Evolutionary conservation across 1,140 invertebrate genomes (phyloP).

Genomic region (Bombus polaris): DNA sequence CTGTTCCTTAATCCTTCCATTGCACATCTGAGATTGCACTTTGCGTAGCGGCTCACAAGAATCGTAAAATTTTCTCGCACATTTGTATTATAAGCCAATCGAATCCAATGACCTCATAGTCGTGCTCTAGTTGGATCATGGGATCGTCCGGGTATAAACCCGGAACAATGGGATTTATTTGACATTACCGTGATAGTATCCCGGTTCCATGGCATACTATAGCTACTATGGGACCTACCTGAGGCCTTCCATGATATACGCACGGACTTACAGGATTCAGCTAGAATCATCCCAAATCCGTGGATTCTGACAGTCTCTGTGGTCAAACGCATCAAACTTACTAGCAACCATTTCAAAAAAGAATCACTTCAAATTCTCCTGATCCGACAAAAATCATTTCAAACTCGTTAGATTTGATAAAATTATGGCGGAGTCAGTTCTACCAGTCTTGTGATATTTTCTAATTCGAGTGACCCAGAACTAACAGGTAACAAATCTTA

Average conservation of each 20-base stretch:
- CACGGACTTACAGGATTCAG: neutral
- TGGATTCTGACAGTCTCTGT: no score
- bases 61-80: neutral
- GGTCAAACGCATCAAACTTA: neutral
- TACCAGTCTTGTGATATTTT: no score
- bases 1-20: no score
- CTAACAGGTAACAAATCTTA: no score
- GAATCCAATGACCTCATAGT: neutral
- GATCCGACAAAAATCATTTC: no score
- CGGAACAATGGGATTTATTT: slow-evolving; percentile 1
- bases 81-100: neutral
- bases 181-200: neutral
- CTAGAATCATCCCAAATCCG: neutral
- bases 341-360: neutral
- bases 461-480: no score
- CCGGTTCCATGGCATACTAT: neutral
- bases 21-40: neutral
- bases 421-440: no score
- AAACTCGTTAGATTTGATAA: no score
- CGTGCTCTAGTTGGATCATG: neutral
- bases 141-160: neutral
- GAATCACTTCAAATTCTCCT: neutral
- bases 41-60: neutral
- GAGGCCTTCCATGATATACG: neutral
- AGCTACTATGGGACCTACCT: neutral